Base-by-base conservation (phyloP, 2,888 invertebrate genomes). In the Alsophila aescularia region DNA sequence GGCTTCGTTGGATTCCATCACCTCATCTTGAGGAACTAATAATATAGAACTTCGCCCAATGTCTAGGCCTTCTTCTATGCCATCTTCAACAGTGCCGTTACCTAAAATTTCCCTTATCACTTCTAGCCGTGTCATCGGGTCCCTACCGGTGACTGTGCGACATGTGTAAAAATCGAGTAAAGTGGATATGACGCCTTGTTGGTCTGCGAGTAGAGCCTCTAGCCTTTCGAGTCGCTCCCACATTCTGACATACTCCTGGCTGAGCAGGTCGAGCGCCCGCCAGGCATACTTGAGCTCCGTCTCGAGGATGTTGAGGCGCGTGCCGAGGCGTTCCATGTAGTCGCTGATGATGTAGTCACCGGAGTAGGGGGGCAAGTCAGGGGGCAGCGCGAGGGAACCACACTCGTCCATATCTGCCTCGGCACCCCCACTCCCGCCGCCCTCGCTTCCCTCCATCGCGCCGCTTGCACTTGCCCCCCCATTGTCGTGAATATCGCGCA, bases 161-260 rank as follows among this genome's bases (percentile, higher is more conserved):
- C 90, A 90, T 0, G 95, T 93, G 79, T 96, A 96, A 84, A 96
- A 95, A 77, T 96, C 95, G 77, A 98, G 94, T 73, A 98, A 92
- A 77, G 97, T 97, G 45, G 96, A 94, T 71, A 98, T 97, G 36
- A 98, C 97, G 68, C 96, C 96, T 81, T 98, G 98, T 82, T 98
- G 98, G 77, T 98, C 97, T 81, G 95, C 94, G 2, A 98, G 93
- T 58, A 98, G 93, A 15, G 96, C 94, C 80, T 98, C 98, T 21
- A 98, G 90, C 81, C 97, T 96, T 77, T 98, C 98, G 57, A 98
- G 90, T 37, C 97, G 93, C 75, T 96, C 96, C 97, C 98, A 98
- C 96, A 98, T 98, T 81, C 97, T 96, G 47, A 97, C 96, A 75
- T 98, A 98, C 80, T 98, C 98, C 75, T 96, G 96, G 32, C 97